Conservation (phyloP, 2,113 vertebrate species). For the Perca fluviatilis region DNA sequence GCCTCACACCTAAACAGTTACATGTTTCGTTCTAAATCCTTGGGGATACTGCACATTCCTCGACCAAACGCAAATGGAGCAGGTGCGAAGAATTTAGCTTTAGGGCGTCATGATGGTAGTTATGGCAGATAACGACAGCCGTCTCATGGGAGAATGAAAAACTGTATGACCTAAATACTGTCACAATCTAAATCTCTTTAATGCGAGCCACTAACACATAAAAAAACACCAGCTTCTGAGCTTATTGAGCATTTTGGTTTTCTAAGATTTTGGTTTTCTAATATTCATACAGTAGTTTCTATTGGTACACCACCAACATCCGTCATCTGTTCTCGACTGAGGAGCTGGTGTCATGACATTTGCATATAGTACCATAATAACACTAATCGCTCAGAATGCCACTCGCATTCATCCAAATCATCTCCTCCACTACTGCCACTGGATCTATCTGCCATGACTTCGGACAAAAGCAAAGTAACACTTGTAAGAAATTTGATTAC, state of each 20-base stretch:
- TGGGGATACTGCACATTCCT: neutral
- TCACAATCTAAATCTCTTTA: slow-evolving; percentile 6
- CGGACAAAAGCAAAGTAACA: neutral
- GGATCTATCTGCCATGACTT: neutral
- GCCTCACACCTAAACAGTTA: neutral
- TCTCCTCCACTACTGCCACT: too few relatives aligned
- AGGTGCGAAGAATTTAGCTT: slow-evolving; percentile 62
- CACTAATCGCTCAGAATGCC: neutral
- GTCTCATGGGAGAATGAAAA: slow-evolving; percentile 14
- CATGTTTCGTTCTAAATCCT: slow-evolving; percentile 6
- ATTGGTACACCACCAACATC: neutral
- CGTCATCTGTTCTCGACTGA: neutral
- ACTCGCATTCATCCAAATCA: neutral
- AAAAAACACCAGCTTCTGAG: neutral
- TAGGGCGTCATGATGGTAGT: slow-evolving; percentile 36
- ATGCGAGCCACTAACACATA: neutral
- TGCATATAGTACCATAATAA: neutral
- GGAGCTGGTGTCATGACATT: neutral
- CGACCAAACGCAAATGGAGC: slow-evolving; percentile 35
- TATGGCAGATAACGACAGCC: slow-evolving; percentile 24
- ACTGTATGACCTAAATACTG: slow-evolving; percentile 56
- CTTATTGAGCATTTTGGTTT: neutral
- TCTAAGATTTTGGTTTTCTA: neutral
- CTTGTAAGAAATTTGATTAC: neutral
- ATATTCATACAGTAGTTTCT: neutral